Evolutionary conservation across 2,888 invertebrate species (phyloP).

Genomic region (Athalia circularis): DNA sequence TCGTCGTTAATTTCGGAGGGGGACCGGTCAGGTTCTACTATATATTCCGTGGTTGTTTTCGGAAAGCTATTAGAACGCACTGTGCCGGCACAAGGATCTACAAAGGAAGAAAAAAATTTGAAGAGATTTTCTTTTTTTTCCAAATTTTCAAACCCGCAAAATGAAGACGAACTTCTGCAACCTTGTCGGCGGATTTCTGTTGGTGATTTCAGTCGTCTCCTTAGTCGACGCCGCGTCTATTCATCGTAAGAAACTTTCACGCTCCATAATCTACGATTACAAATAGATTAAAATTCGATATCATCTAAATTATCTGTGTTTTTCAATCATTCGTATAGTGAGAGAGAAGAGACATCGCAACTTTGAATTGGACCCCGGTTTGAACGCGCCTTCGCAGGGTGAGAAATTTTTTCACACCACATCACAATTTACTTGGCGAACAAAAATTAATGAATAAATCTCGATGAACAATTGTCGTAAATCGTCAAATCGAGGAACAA

Average conservation of each 20-base stretch:
- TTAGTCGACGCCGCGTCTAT: constrained; percentile 12
- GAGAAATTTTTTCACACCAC: background rate
- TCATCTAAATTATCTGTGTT: background rate
- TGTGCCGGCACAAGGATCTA: background rate
- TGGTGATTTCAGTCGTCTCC: background rate
- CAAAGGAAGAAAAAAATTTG: background rate
- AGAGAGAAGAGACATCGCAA: constrained; percentile 23
- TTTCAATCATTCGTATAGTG: constrained; percentile 1
- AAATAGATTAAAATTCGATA: background rate
- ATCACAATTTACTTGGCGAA: background rate
- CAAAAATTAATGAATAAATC: no score
- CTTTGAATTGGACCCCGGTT: background rate
- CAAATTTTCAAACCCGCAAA: background rate
- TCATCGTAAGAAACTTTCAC: constrained; percentile 9
- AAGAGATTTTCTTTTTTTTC: no score
- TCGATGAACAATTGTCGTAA: no score
- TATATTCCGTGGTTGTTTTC: constrained; percentile 11
- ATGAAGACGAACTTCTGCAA: constrained; percentile 1
- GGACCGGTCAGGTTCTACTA: constrained; percentile 14
- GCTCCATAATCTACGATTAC: background rate
- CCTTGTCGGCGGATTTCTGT: constrained; percentile 10
- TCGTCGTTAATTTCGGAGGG: background rate
- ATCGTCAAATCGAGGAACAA: no score
- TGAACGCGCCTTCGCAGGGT: background rate
- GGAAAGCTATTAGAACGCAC: background rate